Conservation (phyloP, 2,113 vertebrate genomes). For the Sceloporus tristichus region DNA sequence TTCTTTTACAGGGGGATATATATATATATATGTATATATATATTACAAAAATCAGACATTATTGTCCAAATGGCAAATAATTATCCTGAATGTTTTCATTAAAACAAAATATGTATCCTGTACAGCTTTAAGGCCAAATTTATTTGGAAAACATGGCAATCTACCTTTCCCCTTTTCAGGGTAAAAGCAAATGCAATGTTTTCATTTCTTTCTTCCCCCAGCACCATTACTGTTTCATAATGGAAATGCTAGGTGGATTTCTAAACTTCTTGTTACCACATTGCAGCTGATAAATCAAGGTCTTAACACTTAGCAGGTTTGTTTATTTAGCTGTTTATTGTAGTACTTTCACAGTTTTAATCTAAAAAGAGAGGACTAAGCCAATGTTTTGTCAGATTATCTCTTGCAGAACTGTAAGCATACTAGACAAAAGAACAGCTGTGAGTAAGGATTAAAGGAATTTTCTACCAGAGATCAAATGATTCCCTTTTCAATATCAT, state of each 20-base stretch:
- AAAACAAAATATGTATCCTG: neutral
- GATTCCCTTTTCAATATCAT: neutral
- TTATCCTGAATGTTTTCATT: neutral
- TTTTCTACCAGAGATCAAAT: conserved; percentile 4
- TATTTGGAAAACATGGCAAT: neutral
- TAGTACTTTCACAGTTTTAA: conserved; percentile 21
- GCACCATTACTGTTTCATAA: neutral
- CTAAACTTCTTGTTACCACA: neutral
- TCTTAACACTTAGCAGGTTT: neutral
- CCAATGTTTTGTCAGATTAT: neutral
- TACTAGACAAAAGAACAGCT: neutral
- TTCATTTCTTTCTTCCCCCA: neutral
- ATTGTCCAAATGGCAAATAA: neutral
- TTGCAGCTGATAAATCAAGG: conserved; percentile 6
- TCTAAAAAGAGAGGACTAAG: conserved; percentile 14
- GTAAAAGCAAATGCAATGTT: neutral
- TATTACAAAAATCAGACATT: neutral
- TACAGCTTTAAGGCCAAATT: neutral
- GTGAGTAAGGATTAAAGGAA: conserved; percentile 6
- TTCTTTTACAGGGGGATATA: no score
- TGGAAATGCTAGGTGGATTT: neutral
- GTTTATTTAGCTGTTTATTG: conserved; percentile 26
- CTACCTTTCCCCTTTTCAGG: neutral
- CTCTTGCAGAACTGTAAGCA: conserved; percentile 9
- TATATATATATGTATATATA: no score